These are phyloP conservation scores for Athalia cordata DNA, from an alignment of 2,888 invertebrate species.

Conservation along the genomic window DNA sequence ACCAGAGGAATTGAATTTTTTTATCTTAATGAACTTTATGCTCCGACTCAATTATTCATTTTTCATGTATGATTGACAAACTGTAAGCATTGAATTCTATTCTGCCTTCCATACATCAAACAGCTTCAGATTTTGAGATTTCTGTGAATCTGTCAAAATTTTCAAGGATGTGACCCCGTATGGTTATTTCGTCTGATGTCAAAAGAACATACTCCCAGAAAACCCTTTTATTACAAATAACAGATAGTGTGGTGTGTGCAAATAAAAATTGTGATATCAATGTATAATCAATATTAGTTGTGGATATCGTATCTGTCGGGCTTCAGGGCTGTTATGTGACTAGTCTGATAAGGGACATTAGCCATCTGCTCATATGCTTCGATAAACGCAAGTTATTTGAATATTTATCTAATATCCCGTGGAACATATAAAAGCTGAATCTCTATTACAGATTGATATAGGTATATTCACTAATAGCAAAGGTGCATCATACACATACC, in stretches of 20 bases:
- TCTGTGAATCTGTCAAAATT: too few species aligned
- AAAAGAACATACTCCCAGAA: not conserved
- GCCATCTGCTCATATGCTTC: constrained; percentile 56
- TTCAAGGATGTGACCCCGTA: too few species aligned
- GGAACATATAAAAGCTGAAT: constrained; percentile 34
- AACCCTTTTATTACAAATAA: constrained; percentile 26
- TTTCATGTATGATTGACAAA: too few species aligned
- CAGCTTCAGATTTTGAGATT: too few species aligned
- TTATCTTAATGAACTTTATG: too few species aligned
- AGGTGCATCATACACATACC: too few species aligned
- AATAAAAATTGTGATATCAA: constrained; percentile 51
- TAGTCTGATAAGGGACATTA: constrained; percentile 56
- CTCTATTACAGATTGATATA: not conserved
- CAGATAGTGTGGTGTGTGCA: constrained; percentile 19
- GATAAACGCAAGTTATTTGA: constrained; percentile 48
- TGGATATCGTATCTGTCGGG: constrained; percentile 51
- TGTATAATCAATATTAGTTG: constrained; percentile 54
- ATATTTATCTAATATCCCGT: constrained; percentile 40
- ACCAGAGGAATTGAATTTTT: not conserved
- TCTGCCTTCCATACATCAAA: too few species aligned
- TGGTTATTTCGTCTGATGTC: not conserved
- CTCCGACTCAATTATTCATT: too few species aligned
- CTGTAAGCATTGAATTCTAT: too few species aligned
- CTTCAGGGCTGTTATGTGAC: constrained; percentile 50
- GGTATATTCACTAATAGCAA: not conserved